phyloP scores from a whole-genome alignment of 2,888 invertebrate species.

The Mantis religiosa region DNA sequence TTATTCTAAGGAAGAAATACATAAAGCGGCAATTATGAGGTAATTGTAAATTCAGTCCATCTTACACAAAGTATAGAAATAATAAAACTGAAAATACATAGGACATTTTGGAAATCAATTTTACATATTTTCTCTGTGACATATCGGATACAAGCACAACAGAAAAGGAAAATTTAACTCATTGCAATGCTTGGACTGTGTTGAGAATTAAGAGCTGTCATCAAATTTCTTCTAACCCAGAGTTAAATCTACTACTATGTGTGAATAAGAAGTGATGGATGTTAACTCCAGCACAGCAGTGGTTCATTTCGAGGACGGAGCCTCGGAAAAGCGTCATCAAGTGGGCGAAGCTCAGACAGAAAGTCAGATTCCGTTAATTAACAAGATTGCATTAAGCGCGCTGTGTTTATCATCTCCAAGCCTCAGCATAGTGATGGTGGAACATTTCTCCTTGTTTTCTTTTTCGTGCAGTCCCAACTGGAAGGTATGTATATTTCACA shows the following conservation, averaged over 20 bases:
- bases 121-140: too few relatives aligned
- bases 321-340: neutral
- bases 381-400: neutral
- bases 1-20: too few relatives aligned
- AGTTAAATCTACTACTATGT: neutral
- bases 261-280: neutral
- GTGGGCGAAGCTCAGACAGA: neutral
- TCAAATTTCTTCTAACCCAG: neutral
- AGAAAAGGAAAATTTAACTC: too few relatives aligned
- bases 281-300: neutral
- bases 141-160: too few relatives aligned
- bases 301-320: neutral
- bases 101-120: too few relatives aligned
- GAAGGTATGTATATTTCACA: neutral
- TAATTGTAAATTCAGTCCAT: too few relatives aligned
- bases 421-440: neutral
- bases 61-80: too few relatives aligned
- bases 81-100: too few relatives aligned
- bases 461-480: neutral
- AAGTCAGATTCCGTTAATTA: neutral
- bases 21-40: too few relatives aligned
- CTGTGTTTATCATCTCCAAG: neutral
- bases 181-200: too few relatives aligned
- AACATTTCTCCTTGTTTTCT: neutral
- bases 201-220: neutral